Evolutionary conservation across 2,888 invertebrate species (phyloP), one percentile per base, ranked within the genome.

Genomic region (Ischnura elegans): DNA sequence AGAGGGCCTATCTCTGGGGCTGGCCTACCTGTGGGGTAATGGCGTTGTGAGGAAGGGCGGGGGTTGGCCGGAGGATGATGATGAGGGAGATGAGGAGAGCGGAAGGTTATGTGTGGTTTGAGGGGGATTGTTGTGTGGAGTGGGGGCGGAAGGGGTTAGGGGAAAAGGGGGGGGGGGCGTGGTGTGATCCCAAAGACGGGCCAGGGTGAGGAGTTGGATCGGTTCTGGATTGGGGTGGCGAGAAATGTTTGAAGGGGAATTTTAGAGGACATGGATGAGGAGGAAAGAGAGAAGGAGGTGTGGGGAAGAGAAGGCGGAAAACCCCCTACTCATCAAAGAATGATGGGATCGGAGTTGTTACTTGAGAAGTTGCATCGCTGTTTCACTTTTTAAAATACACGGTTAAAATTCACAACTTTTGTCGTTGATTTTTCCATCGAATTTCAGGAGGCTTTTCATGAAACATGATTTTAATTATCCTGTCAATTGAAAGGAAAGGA

Each of bases 1-100:
- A 13, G 4, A 87, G 87, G 61, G 29, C 61, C 13, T 36, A 29
- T 36, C 76, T 10, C 76, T 36, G 4, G 2, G 51, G 51, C 51
- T 51, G 51, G 51, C 36, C 76, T 76, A 76, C 76, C 76, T 76
- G 76, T n/a, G 36, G 76, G 16, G 36, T 76, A 76, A 76, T 76
- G 76, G 76, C 29, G 36, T 6, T 25, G 16, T 25, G 61, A 61
- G 61, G 61, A 2, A 8, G 61, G 61, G 8, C 4, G 36, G 8
- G 36, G 76, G 36, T 51, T 51, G 13, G 76, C 36, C 10, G 76
- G 76, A 76, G 76, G 76, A 76, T 29, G 76, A 61, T 61, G 85
- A 85, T 19, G 85, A 43, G 21, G 85, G 85, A 45, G 25, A 25
- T 51, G 43, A 46, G 43, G 45, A 2, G 36, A 45, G 86, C 8